Conservation (phyloP, 1,140 invertebrate genomes). For the Sitodiplosis mosellana region DNA sequence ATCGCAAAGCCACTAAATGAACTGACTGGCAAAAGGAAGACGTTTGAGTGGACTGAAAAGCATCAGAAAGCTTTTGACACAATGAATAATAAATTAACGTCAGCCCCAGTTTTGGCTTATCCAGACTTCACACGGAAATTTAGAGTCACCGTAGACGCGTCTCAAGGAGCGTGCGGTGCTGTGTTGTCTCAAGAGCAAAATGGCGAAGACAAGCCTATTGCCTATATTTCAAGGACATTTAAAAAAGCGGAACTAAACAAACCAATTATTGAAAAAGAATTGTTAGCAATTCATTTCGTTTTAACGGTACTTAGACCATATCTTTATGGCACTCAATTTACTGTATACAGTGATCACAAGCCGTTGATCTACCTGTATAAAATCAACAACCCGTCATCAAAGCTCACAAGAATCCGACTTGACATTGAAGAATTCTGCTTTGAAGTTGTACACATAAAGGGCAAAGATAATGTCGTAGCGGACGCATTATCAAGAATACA, state of each 20-base stretch:
- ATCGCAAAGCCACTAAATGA: not conserved
- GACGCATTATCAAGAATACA: slow-evolving; percentile 12
- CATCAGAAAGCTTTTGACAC: not conserved
- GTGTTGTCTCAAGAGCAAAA: slow-evolving; percentile 1
- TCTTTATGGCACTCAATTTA: slow-evolving; percentile 25
- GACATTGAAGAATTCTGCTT: slow-evolving; percentile 4
- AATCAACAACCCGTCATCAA: slow-evolving; percentile 19
- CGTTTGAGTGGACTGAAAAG: not conserved
- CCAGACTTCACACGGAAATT: slow-evolving; percentile 4
- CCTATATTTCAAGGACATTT: slow-evolving; percentile 13
- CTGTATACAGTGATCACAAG: slow-evolving; percentile 27
- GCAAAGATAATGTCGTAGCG: slow-evolving; percentile 13
- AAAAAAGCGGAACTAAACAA: slow-evolving; percentile 13
- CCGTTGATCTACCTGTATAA: slow-evolving; percentile 17
- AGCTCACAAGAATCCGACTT: slow-evolving; percentile 2
- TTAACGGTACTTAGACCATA: slow-evolving; percentile 26
- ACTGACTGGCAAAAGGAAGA: not conserved
- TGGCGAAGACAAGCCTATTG: slow-evolving; percentile 11
- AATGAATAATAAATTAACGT: not conserved
- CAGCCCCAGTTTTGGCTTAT: slow-evolving; percentile 1
- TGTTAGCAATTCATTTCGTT: slow-evolving; percentile 21
- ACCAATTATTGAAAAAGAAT: slow-evolving; percentile 16
- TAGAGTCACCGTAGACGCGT: slow-evolving; percentile 1
- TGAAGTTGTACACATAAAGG: slow-evolving; percentile 12
- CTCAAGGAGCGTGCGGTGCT: not conserved